Evolutionary conservation across 2,888 invertebrate species (phyloP).

Genomic region (Eilema griseolum): DNA sequence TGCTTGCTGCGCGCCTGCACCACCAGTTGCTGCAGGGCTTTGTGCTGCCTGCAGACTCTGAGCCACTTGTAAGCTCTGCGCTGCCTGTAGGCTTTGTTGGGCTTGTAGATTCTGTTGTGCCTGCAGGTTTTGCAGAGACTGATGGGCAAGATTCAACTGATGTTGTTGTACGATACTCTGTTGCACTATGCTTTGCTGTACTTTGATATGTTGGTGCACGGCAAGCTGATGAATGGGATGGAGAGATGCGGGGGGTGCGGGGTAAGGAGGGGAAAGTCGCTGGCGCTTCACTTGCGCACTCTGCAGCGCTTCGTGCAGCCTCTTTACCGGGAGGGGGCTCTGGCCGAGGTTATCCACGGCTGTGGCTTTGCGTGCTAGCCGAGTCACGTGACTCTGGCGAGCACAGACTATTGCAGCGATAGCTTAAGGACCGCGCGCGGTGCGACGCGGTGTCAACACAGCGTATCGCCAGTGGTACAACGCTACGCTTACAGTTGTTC

Average conservation of each 20-base stretch:
- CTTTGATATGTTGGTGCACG: slow-evolving; percentile 83
- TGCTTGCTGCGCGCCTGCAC: slow-evolving; percentile 74
- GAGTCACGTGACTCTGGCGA: slow-evolving; percentile 86
- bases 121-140: slow-evolving; percentile 79
- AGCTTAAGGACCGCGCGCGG: slow-evolving; percentile 78
- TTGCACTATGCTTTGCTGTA: slow-evolving; percentile 83
- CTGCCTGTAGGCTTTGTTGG: slow-evolving; percentile 67
- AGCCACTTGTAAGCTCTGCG: slow-evolving; percentile 65
- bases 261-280: slow-evolving; percentile 88
- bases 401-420: slow-evolving; percentile 83
- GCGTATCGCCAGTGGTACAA: slow-evolving; percentile 70
- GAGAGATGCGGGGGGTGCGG: slow-evolving; percentile 80
- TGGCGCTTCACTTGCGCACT: slow-evolving; percentile 88
- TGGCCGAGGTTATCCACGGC: slow-evolving; percentile 87
- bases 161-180: slow-evolving; percentile 84
- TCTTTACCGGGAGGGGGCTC: slow-evolving; percentile 86
- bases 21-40: slow-evolving; percentile 77
- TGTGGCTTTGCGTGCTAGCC: slow-evolving; percentile 85
- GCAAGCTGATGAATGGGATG: slow-evolving; percentile 82
- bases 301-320: slow-evolving; percentile 88
- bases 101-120: slow-evolving; percentile 72
- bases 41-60: slow-evolving; percentile 67
- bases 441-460: slow-evolving; percentile 74
- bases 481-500: slow-evolving; percentile 66
- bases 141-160: slow-evolving; percentile 82